Evolutionary conservation across 2,888 invertebrate genomes (phyloP).

Genomic region (Priocnemis perturbator): DNA sequence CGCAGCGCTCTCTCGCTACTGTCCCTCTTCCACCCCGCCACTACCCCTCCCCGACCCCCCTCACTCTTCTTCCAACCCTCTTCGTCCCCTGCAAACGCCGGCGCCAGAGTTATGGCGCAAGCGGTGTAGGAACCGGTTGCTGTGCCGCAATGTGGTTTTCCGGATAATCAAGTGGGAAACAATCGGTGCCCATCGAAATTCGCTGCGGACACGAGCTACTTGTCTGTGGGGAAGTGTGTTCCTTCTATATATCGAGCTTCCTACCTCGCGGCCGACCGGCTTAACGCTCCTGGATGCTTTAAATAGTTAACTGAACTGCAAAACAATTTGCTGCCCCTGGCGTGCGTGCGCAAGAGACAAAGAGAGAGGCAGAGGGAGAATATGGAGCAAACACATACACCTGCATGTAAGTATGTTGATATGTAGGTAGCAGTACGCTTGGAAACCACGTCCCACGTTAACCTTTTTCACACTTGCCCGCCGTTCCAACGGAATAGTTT

Average conservation of each 20-base stretch:
- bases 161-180: constrained; percentile 66
- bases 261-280: constrained; percentile 17
- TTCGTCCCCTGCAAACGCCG: too few relatives aligned
- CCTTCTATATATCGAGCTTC: constrained; percentile 12
- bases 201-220: constrained; percentile 49
- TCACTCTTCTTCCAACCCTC: too few relatives aligned
- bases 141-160: constrained; percentile 60
- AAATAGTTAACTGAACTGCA: constrained; percentile 60
- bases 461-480: constrained; percentile 51
- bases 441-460: constrained; percentile 29
- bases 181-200: constrained; percentile 62
- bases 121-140: constrained; percentile 43
- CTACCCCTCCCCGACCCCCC: too few relatives aligned
- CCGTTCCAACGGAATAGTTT: constrained; percentile 45
- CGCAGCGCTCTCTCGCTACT: constrained; percentile 24
- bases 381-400: too few relatives aligned
- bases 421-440: background rate
- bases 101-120: constrained; percentile 50
- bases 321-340: constrained; percentile 48
- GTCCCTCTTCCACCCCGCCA: too few relatives aligned
- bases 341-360: background rate
- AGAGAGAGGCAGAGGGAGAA: background rate
- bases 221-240: constrained; percentile 44
- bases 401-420: background rate
- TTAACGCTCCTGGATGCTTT: constrained; percentile 48